Conservation (phyloP, 2,888 invertebrate genomes). For the Dynastes tityus region DNA sequence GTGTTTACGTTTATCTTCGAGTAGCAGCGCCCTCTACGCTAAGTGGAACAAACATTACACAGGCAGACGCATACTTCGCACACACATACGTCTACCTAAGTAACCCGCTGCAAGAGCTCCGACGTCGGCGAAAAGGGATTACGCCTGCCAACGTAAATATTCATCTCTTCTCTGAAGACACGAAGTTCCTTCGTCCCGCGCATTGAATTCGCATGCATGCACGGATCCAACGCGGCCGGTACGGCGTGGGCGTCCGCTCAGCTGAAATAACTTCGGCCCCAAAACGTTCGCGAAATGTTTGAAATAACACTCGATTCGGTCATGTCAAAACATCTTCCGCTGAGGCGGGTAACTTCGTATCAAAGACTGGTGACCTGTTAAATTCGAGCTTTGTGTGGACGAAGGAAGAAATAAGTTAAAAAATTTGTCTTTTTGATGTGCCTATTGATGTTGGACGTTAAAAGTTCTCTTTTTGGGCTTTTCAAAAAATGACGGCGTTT, state of each 20-base stretch:
- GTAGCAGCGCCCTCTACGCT: conserved; percentile 3
- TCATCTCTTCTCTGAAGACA: conserved; percentile 6
- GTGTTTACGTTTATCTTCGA: conserved; percentile 44
- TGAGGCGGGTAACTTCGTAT: neutral
- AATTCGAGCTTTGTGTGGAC: neutral
- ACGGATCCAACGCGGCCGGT: neutral
- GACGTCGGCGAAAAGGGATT: conserved; percentile 13
- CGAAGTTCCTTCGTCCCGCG: neutral
- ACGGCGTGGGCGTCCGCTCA: neutral
- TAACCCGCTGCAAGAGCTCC: neutral
- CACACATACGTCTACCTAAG: conserved; percentile 1
- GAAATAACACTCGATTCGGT: conserved; percentile 28
- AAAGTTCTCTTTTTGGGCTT: too few species aligned
- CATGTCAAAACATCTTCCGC: conserved; percentile 18
- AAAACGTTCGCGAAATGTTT: conserved; percentile 26
- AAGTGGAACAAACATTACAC: conserved; percentile 26
- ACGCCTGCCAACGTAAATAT: conserved; percentile 22
- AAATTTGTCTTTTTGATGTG: too few species aligned
- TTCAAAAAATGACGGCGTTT: too few species aligned
- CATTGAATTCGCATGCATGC: neutral
- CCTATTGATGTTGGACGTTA: too few species aligned
- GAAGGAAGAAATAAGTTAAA: too few species aligned
- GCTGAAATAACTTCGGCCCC: conserved; percentile 12
- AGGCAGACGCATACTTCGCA: neutral
- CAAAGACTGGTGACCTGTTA: too few species aligned